Conservation (phyloP, 2,888 invertebrate species). For the Synanthedon formicaeformis region DNA sequence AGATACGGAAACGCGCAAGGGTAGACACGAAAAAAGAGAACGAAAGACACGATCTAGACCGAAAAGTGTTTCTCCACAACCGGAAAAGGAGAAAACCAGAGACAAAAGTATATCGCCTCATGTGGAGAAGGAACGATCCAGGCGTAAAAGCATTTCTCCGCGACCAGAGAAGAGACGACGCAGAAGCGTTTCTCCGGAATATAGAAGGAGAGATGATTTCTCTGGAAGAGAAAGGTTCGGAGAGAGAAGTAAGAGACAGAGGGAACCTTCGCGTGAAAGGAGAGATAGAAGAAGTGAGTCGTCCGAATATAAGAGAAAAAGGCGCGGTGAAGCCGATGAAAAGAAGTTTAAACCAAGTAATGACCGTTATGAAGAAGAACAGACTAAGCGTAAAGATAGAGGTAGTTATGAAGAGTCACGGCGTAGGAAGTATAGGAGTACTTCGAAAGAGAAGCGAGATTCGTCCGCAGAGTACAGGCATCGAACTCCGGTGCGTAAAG, state of each 20-base stretch:
- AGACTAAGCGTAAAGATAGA: constrained; percentile 20
- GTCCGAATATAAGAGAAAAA: constrained; percentile 21
- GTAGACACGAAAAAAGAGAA: constrained; percentile 27
- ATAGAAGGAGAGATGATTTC: constrained; percentile 24
- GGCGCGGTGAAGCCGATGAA: constrained; percentile 20
- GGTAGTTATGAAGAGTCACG: constrained; percentile 20
- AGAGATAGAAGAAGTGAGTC: constrained; percentile 28
- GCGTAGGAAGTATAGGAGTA: constrained; percentile 30
- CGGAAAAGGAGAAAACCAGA: constrained; percentile 23
- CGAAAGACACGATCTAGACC: constrained; percentile 29
- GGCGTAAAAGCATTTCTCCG: constrained; percentile 28
- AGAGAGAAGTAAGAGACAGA: constrained; percentile 17
- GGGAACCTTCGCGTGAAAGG: constrained; percentile 24
- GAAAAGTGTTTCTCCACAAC: constrained; percentile 36
- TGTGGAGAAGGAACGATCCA: not conserved
- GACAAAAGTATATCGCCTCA: not conserved
- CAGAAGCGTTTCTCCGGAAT: constrained; percentile 35
- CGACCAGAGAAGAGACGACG: constrained; percentile 45
- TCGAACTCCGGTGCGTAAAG: constrained; percentile 26
- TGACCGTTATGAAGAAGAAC: constrained; percentile 28
- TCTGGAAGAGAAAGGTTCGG: constrained; percentile 22
- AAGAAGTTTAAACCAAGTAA: constrained; percentile 15
- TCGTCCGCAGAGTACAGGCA: constrained; percentile 34
- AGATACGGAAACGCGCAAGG: constrained; percentile 25
- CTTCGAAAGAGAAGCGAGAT: constrained; percentile 31